Evolutionary conservation across 1,140 invertebrate species (phyloP), one percentile per base, ranked within the genome.

Genomic region (Drosophila navojoa): DNA sequence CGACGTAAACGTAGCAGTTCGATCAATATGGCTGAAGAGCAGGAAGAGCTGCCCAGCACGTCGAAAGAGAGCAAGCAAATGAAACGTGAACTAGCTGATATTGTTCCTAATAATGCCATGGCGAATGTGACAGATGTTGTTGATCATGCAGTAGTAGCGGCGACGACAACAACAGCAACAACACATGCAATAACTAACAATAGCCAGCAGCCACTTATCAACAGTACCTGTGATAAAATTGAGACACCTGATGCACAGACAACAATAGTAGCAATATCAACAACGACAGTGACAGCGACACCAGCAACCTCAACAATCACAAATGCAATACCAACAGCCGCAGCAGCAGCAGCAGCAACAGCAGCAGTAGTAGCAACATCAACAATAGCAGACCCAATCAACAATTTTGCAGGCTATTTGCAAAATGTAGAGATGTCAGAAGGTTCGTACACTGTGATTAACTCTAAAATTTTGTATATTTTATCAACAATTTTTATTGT

Each of bases 201-300:
- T 49, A 32, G n/a, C 47, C 68, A 76, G 53, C 82, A 89, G 73
- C 74, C 73, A 78, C 55, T 90, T 90, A 85, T 86, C 70, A 91
- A 90, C 77, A 91, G 90, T 91, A 91, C 90, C 90, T 91, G 90
- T 91, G 87, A 77, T 91, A 89, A 84, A 87, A 77, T 74, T 66
- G 82, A 87, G 61, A 55, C 69, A 81, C 66, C 64, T 57, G 74
- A 73, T 75, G 75, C 60, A 72, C 55, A 71, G 61, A 69, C 63
- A 59, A 62, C 54, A 25, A 25, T 44, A 60, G 57, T 49, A 49
- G 63, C 62, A 57, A 44, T 57, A 22, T 11, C 61, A 40, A 19
- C 59, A 45, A 16, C 42, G 25, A 55, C 32, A 6, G 57, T 71
- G 44, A 13, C 44, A 32, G 45, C 69, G 44, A 13, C 44, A 27